These are phyloP conservation scores for Drosophila meridiana DNA, from an alignment of 2,888 invertebrate species.

Conservation along the genomic window DNA sequence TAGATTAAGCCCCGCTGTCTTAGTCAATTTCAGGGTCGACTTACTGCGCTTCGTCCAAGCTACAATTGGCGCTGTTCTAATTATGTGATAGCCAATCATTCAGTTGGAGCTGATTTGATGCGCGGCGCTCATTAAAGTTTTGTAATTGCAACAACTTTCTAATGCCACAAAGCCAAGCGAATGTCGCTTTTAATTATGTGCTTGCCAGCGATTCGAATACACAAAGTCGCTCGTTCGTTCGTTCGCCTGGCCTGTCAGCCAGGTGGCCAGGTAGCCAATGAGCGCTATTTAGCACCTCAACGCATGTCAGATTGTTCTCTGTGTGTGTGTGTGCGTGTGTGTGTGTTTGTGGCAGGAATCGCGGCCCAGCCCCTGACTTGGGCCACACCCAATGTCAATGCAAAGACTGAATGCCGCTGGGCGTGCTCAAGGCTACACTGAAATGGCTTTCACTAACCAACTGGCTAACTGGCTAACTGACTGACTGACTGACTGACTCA, in stretches of 20 bases:
- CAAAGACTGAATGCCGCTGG: constrained; percentile 61
- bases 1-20: constrained; percentile 38
- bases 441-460: constrained; percentile 47
- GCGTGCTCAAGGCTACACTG: constrained; percentile 71
- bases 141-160: constrained; percentile 72
- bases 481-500: constrained; percentile 21
- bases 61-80: constrained; percentile 58
- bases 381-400: constrained; percentile 72
- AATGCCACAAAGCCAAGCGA: constrained; percentile 69
- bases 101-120: constrained; percentile 54
- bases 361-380: constrained; percentile 44
- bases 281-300: constrained; percentile 71
- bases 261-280: constrained; percentile 31
- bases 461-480: constrained; percentile 22
- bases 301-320: constrained; percentile 62
- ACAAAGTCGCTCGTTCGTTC: background rate
- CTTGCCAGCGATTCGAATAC: constrained; percentile 47
- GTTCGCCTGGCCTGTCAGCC: background rate
- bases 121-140: constrained; percentile 67
- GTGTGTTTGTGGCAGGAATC: constrained; percentile 38
- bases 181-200: constrained; percentile 77
- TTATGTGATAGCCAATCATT: constrained; percentile 74
- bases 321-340: background rate
- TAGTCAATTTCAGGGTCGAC: constrained; percentile 67
- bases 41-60: constrained; percentile 37